A percentile compares a stretch with the other conserved stretches of the same genome.
Conservation (phyloP, 2,113 vertebrate genomes). For the Notothenia rossii region DNA sequence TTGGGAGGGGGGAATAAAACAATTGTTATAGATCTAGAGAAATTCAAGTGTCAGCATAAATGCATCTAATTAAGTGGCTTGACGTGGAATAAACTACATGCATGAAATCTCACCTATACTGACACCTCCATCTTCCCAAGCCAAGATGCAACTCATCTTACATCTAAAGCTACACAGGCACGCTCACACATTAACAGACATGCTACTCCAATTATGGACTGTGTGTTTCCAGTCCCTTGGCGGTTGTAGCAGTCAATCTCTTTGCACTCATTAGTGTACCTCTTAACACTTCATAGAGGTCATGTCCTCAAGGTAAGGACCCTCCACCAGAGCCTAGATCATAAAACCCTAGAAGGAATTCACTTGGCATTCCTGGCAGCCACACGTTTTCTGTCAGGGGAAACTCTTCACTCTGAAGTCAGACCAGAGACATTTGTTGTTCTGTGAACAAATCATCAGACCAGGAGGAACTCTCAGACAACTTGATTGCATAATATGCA, state of each 20-base stretch:
- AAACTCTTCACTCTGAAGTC: constrained; percentile 54
- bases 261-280: constrained; percentile 72
- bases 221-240: constrained; percentile 42
- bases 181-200: background rate
- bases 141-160: background rate
- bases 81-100: background rate
- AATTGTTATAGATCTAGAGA: background rate
- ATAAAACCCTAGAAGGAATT: constrained; percentile 78
- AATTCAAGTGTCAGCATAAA: background rate
- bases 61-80: constrained; percentile 18
- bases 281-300: constrained; percentile 75
- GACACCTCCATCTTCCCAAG: background rate
- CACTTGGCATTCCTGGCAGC: constrained; percentile 72
- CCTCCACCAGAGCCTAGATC: constrained; percentile 65
- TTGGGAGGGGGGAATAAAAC: constrained; percentile 4
- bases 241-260: constrained; percentile 41
- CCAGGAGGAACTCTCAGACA: constrained; percentile 5
- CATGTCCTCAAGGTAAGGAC: constrained; percentile 74
- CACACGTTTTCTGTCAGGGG: constrained; percentile 58
- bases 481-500: constrained; percentile 23
- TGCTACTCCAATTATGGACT: constrained; percentile 20
- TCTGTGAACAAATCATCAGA: constrained; percentile 52
- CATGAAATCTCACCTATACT: background rate
- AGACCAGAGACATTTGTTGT: constrained; percentile 57
- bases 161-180: background rate